Percentiles rank a stretch among this genome's conserved stretches.
These are phyloP conservation scores for Aplysina aerophoba DNA, from an alignment of 37 sponge, comb jelly and placozoan species.

Conservation along the genomic window DNA sequence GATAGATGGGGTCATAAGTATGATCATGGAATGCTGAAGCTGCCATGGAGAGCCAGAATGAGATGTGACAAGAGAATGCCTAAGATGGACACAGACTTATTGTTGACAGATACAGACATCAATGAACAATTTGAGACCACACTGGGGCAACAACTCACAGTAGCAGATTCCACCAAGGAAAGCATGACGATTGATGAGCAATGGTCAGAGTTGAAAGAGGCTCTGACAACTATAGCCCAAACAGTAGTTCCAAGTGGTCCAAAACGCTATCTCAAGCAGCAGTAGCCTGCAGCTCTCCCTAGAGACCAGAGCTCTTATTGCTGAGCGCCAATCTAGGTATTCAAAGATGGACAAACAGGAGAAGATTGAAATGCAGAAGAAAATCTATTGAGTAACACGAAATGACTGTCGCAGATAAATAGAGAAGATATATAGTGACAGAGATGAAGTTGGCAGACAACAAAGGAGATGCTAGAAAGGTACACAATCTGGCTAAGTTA, in stretches of 20 bases:
- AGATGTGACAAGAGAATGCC: conserved; percentile 6
- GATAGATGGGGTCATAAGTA: conserved; percentile 15
- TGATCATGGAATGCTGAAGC: conserved; percentile 7
- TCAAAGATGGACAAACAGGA: neutral
- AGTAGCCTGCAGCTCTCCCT: neutral
- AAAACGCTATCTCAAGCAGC: neutral
- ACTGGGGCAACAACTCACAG: neutral
- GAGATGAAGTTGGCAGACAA: neutral
- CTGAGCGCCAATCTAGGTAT: conserved; percentile 8
- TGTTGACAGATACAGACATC: conserved; percentile 4
- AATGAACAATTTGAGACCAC: conserved; percentile 3
- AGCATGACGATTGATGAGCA: conserved; percentile 3
- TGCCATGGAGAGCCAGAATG: neutral
- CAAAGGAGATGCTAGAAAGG: conserved; percentile 11
- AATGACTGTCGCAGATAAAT: neutral
- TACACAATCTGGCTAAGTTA: conserved; percentile 7
- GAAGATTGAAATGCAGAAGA: neutral
- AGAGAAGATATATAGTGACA: conserved; percentile 6
- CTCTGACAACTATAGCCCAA: neutral
- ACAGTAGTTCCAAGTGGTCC: neutral
- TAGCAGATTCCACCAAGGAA: neutral
- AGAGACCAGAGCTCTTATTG: conserved; percentile 11
- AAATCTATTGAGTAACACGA: neutral
- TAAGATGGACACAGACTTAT: conserved; percentile 6
- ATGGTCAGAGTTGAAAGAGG: neutral